Evolutionary conservation across 1,140 invertebrate genomes (phyloP), one percentile per base, ranked within the genome.

Genomic region (Liolophura sinensis): DNA sequence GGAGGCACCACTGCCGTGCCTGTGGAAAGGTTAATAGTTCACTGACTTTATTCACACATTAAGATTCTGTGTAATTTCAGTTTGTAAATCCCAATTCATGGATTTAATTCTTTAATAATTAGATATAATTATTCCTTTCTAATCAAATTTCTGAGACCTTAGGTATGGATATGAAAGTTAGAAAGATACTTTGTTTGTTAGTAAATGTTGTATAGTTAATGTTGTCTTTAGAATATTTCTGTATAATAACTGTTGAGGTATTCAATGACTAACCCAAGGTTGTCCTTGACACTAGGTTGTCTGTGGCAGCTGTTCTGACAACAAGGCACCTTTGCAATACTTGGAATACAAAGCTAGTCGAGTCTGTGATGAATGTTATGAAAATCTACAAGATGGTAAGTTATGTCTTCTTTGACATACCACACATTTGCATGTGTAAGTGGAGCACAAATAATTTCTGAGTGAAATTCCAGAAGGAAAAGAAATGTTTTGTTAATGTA

Each of bases 1-100:
- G 91, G 60, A 87, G 91, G 68, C 91, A 93, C 75, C 91, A 92
- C 78, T 93, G 91, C 74, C 82, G 91, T 73, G 88, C 90, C 22
- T 92, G 91, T 87, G 91, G 91, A 63, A 90, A 90, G 83, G 90
- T 91, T 67, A 70, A 71, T 65, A n/a, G 27, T 27, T 40, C n/a
- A n/a, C n/a, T n/a, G 80, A 83, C 9, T 40, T 40, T 40, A 5
- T 40, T 40, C 31, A 40, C 31, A 77, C 81, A 24, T 48, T 47
- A 48, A 40, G n/a, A 40, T 5, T 9, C 20, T 69, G 56, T 22
- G 22, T 16, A 59, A 47, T 48, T 46, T 60, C 59, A 47, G 15
- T 18, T 22, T 62, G 9, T 65, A 22, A 47, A 24, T 64, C 14
- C 46, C 25, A 31, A 15, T 24, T 6, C 57, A 24, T 58, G 7